A percentile compares a stretch with the other conserved stretches of the same genome.
Conservation (phyloP, 2,113 vertebrate species). For the Cryptomyrus ogoouensis region DNA sequence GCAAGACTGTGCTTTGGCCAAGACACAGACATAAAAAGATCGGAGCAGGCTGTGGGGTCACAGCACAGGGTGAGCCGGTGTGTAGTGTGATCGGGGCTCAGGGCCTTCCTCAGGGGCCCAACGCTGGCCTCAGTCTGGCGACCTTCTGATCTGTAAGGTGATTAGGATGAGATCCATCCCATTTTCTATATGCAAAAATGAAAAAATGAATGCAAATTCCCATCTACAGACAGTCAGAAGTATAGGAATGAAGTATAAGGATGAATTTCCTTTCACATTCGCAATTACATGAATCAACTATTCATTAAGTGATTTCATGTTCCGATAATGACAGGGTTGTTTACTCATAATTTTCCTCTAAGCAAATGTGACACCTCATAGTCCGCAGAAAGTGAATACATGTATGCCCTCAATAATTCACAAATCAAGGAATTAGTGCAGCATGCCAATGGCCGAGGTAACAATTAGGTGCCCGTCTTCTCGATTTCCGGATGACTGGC, state of each 20-base stretch:
- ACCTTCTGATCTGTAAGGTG: not conserved
- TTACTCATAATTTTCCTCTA: not conserved
- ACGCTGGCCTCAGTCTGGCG: not conserved
- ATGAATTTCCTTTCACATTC: not conserved
- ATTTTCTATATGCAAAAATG: not conserved
- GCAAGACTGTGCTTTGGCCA: not conserved
- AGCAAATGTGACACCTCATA: not conserved
- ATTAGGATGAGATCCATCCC: not conserved
- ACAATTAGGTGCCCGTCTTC: not conserved
- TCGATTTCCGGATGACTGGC: not conserved
- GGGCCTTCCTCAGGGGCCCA: not conserved
- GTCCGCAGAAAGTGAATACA: not conserved
- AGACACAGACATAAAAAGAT: not conserved
- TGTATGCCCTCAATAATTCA: not conserved
- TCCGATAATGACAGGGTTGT: not conserved
- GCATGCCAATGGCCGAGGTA: not conserved
- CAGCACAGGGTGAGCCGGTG: not conserved
- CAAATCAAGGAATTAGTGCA: not conserved
- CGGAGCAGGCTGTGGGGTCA: not conserved
- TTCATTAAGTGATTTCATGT: not conserved
- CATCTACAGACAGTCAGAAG: not conserved
- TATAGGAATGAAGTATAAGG: not conserved
- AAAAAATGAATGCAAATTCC: not conserved
- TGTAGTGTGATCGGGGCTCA: not conserved
- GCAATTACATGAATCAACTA: not conserved